Base-by-base conservation (phyloP, 2,113 vertebrate species). In the Nothobranchius furzeri region DNA sequence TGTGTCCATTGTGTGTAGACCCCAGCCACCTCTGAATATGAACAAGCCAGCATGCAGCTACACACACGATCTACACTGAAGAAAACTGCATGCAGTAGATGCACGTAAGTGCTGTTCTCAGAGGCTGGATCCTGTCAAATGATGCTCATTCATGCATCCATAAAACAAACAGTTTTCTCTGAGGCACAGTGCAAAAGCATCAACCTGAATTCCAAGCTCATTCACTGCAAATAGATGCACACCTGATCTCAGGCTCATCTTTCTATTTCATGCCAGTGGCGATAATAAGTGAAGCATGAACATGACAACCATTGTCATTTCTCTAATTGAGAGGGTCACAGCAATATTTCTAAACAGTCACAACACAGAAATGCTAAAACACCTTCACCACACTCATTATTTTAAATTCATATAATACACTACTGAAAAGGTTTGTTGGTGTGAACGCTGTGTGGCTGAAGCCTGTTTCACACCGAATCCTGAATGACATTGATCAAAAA, bases 211-310 rank as follows among this genome's bases (percentile, higher is more conserved):
- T 36, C 12, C 49, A 51, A 49, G 60, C 53, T 60, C 51, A 60
- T 15, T 10, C 24, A 48, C 12, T 57, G 40, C n/a, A 49, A 68
- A 66, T n/a, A 65, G 14, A 69, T 8, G 25, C 51, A 53, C 68
- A 79, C 82, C 74, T 81, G 73, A 78, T 79, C 80, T 58, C 70
- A 43, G 58, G 59, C 48, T 11, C 24, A 14, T 47, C 20, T 13
- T 57, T 15, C 25, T 17, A 0, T 48, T 68, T 8, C 35, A 68
- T 60, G 37, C 30, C 17, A 69, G 64, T 48, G 45, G 64, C 6
- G 24, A 2, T 12, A 13, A 78, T 77, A 55, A 78, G 37, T 40
- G 37, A 40, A 9, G 7, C 37, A 6, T 6, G 6, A 40, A 68
- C 0, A 9, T 49, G 12, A 43, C 35, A 0, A 15, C 36, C 37